Percentiles rank a stretch among this genome's conserved stretches.
phyloP scores from a whole-genome alignment of 1,140 invertebrate genomes.

The Cyphomyrmex costatus region DNA sequence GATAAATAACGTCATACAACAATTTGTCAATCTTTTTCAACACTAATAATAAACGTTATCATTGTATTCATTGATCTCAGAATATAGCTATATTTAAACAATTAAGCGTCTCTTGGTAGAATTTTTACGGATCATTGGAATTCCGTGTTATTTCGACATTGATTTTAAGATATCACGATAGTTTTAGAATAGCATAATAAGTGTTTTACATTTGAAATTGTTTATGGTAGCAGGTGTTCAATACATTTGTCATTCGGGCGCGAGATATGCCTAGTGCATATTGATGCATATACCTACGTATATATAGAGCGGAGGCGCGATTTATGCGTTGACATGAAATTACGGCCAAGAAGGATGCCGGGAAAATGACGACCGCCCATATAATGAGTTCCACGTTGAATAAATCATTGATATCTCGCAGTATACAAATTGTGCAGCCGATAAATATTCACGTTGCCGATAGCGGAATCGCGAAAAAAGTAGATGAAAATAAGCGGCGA shows the following conservation, averaged over 20 bases:
- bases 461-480: neutral
- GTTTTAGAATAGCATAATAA: neutral
- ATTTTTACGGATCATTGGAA: neutral
- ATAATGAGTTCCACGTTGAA: constrained; percentile 58
- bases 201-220: constrained; percentile 9
- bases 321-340: constrained; percentile 39
- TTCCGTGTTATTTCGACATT: neutral
- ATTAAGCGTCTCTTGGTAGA: neutral
- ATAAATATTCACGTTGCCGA: constrained; percentile 52
- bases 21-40: neutral
- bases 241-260: constrained; percentile 29
- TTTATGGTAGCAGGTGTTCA: neutral
- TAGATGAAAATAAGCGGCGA: constrained; percentile 3
- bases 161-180: neutral
- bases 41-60: neutral
- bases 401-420: constrained; percentile 51
- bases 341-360: constrained; percentile 29
- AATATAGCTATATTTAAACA: neutral
- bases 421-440: constrained; percentile 37
- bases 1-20: neutral
- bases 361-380: constrained; percentile 20
- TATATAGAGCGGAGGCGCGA: neutral
- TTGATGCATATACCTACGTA: neutral
- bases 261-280: neutral
- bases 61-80: neutral